Percentiles rank a stretch among this genome's conserved stretches.
These are phyloP conservation scores for Centroberyx gerrardi DNA, from an alignment of 2,797 vertebrate genomes.

Conservation along the genomic window DNA sequence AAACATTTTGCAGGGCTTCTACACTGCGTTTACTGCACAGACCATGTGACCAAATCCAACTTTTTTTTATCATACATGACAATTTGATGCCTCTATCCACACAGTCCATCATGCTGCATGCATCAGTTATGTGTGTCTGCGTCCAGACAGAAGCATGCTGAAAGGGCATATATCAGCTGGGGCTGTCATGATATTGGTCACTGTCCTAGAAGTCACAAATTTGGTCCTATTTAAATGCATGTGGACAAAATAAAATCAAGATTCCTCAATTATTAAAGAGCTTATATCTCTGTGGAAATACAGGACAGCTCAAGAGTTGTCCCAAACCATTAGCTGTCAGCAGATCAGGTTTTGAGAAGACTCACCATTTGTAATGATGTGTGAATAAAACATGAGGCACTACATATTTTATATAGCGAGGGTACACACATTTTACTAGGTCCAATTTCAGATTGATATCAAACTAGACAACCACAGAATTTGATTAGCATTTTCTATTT, in stretches of 20 bases:
- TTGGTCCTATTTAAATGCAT: neutral
- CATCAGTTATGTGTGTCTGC: too few species aligned
- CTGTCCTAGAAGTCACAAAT: too few species aligned
- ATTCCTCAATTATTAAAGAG: slow-evolving; percentile 12
- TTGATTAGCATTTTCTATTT: neutral
- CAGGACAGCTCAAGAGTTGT: slow-evolving; percentile 3
- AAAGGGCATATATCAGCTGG: too few species aligned
- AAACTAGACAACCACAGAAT: too few species aligned
- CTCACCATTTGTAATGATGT: slow-evolving; percentile 5
- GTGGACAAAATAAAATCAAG: slow-evolving; percentile 3
- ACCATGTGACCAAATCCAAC: too few species aligned
- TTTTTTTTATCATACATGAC: too few species aligned
- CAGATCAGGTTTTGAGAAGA: neutral
- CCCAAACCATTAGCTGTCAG: neutral
- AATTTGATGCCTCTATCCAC: too few species aligned
- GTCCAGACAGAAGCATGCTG: too few species aligned
- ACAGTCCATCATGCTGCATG: too few species aligned
- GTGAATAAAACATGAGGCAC: slow-evolving; percentile 27
- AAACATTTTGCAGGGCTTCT: too few species aligned
- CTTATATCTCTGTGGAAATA: neutral
- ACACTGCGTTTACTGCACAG: too few species aligned
- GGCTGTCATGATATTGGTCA: too few species aligned
- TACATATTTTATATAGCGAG: neutral
- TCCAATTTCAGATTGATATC: neutral
- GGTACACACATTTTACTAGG: neutral